Conservation (phyloP, 2,797 vertebrate genomes). For the Euphonia xanthogaster region DNA sequence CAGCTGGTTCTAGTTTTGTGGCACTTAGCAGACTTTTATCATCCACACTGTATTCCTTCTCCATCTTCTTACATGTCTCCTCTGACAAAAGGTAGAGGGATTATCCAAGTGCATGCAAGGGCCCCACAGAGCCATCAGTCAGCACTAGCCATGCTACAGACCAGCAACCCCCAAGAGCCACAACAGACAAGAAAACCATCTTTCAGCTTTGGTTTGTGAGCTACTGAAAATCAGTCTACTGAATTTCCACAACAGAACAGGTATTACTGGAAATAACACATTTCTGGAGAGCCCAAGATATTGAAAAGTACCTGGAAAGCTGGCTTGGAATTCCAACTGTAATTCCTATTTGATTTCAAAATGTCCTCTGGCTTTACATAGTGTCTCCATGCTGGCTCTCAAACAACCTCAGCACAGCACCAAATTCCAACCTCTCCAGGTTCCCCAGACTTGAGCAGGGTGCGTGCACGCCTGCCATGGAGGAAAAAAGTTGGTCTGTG, state of each 20-base stretch:
- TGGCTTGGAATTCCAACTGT: rapidly evolving
- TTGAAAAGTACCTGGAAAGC: neutral
- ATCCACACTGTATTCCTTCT: neutral
- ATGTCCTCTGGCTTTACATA: neutral
- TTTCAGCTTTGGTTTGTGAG: neutral
- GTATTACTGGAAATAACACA: neutral
- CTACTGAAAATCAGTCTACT: neutral
- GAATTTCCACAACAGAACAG: neutral
- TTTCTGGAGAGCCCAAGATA: neutral
- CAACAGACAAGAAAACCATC: neutral
- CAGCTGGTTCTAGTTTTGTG: neutral
- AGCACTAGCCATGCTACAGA: neutral
- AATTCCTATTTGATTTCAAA: neutral
- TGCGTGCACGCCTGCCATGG: rapidly evolving
- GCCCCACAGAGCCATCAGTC: neutral
- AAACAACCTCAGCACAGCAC: neutral
- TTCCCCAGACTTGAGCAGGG: neutral
- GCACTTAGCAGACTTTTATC: neutral
- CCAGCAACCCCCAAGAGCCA: neutral
- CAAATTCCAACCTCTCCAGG: neutral
- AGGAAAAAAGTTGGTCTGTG: neutral
- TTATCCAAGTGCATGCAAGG: neutral
- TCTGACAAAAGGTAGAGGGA: neutral
- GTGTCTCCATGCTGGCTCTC: neutral
- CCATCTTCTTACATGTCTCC: neutral